These are phyloP conservation scores for Atta cephalotes DNA, from an alignment of 1,140 invertebrate species.

Conservation along the genomic window DNA sequence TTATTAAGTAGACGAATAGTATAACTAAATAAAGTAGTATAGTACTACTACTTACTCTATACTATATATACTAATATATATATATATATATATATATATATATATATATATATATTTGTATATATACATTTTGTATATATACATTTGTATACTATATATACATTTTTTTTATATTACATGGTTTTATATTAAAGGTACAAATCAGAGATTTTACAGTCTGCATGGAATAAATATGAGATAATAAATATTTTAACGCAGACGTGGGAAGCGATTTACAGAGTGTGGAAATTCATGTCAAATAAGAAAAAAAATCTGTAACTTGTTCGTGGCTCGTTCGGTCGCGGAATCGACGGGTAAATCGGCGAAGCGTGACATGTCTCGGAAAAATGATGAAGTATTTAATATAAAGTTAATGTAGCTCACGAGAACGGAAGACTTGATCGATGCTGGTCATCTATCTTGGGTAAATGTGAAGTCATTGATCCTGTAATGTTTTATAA, in stretches of 20 bases:
- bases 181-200: neutral
- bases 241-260: neutral
- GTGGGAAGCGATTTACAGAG: neutral
- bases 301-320: conserved; percentile 15
- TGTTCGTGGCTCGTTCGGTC: neutral
- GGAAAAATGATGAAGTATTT: conserved; percentile 76
- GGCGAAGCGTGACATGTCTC: conserved; percentile 53
- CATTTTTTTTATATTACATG: neutral
- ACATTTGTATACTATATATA: too few relatives aligned
- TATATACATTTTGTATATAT: too few relatives aligned
- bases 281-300: conserved; percentile 39
- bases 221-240: neutral
- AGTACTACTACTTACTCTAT: too few relatives aligned
- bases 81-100: too few relatives aligned
- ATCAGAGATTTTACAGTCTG: neutral
- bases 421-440: conserved; percentile 52
- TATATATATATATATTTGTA: too few relatives aligned
- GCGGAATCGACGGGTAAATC: conserved; percentile 43
- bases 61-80: too few relatives aligned
- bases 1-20: too few relatives aligned
- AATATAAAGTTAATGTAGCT: conserved; percentile 75
- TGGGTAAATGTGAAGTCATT: conserved; percentile 45
- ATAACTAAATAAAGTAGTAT: too few relatives aligned
- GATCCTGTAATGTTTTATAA: conserved; percentile 18
- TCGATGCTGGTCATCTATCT: conserved; percentile 68